phyloP scores from a whole-genome alignment of 2,888 invertebrate genomes.

The Conistra vaccinii region DNA sequence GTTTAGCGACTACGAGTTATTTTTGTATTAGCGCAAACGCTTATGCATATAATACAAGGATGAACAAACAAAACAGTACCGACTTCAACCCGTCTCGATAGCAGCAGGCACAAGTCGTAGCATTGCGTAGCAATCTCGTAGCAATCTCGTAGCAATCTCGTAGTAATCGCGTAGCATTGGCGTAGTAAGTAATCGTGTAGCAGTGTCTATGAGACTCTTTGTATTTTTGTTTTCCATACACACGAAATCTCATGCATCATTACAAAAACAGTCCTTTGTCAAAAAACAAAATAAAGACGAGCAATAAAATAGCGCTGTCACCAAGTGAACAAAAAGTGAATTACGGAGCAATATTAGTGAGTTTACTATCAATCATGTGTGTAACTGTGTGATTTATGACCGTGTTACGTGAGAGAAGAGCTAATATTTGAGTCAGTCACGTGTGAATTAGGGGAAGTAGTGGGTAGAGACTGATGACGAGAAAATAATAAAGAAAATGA shows the following conservation, averaged over 20 bases:
- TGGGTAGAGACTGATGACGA: not conserved
- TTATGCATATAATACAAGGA: not conserved
- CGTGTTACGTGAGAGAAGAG: constrained; percentile 26
- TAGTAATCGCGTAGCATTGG: not conserved
- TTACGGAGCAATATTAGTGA: constrained; percentile 39
- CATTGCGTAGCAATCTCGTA: not conserved
- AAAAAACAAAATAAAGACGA: constrained; percentile 7
- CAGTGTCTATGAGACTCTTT: not conserved
- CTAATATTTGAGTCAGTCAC: constrained; percentile 43
- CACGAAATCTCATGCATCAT: not conserved
- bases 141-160: not conserved
- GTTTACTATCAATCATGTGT: constrained; percentile 53
- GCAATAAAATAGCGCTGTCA: constrained; percentile 6
- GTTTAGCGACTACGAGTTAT: not conserved
- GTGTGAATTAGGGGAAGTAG: constrained; percentile 12
- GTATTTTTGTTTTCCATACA: not conserved
- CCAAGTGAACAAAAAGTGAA: constrained; percentile 26
- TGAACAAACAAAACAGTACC: not conserved
- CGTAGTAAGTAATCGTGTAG: not conserved
- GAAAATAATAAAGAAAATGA: constrained; percentile 13
- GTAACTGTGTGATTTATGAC: constrained; percentile 56
- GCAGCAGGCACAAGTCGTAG: not conserved
- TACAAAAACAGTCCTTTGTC: not conserved
- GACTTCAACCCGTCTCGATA: no score
- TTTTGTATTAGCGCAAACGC: no score